phyloP scores from a whole-genome alignment of 2,888 invertebrate species.

The Napeogenes sylphis region DNA sequence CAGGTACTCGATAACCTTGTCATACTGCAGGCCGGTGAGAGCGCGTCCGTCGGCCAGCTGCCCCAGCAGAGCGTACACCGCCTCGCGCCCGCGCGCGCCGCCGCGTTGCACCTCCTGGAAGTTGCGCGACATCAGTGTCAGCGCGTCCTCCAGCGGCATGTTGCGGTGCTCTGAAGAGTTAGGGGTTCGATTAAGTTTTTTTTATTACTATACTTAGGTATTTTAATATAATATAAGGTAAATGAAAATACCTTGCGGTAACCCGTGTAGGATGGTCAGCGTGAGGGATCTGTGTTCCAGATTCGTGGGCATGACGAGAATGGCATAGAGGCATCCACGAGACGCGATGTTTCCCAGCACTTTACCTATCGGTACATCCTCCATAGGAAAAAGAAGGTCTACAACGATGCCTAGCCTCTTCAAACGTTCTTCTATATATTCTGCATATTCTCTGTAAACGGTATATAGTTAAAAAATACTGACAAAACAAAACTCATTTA shows the following conservation, averaged over 20 bases:
- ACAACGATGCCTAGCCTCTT: slow-evolving; percentile 88
- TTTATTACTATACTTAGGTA: no score
- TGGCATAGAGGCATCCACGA: slow-evolving; percentile 92
- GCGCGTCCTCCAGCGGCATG: slow-evolving; percentile 95
- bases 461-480: background rate
- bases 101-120: slow-evolving; percentile 76
- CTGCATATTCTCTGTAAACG: slow-evolving; percentile 86
- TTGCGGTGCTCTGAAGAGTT: slow-evolving; percentile 89
- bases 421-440: slow-evolving; percentile 88
- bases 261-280: slow-evolving; percentile 92
- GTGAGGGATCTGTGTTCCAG: slow-evolving; percentile 92
- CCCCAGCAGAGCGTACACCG: slow-evolving; percentile 84
- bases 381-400: slow-evolving; percentile 93
- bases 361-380: slow-evolving; percentile 87
- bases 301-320: slow-evolving; percentile 90
- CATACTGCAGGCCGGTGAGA: slow-evolving; percentile 87
- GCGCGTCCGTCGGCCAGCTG: slow-evolving; percentile 89
- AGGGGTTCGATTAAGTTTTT: no score
- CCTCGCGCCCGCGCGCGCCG: slow-evolving; percentile 77
- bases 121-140: slow-evolving; percentile 86
- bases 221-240: no score
- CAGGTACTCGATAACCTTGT: slow-evolving; percentile 81
- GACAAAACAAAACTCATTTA: background rate
- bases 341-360: slow-evolving; percentile 91
- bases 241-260: slow-evolving; percentile 84